Evolutionary conservation across 2,113 vertebrate genomes (phyloP), one percentile per base, ranked within the genome.

Genomic region (Illadopsis cleaveri): DNA sequence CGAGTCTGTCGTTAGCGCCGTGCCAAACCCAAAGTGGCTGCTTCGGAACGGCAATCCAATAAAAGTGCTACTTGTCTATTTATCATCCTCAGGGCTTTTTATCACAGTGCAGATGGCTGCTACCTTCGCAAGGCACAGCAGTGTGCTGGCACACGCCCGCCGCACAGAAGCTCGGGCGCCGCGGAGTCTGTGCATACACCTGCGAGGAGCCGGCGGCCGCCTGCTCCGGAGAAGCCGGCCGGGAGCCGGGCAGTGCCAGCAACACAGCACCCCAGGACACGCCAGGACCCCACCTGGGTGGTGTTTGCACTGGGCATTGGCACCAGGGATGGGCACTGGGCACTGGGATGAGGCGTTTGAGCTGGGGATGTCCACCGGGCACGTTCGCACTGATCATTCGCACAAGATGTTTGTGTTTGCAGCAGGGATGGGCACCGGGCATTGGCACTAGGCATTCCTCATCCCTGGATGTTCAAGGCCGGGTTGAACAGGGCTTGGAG

Each of bases 11-110:
- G 96, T 98, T 98, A 98, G 97, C 96, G 13, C 92, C 5, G 93
- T 93, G 98, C 98, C 98, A 98, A 98, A 98, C 97, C 97, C 97
- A 91, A 98, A 98, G 98, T 97, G 98, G 98, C 98, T 98, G 98
- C 97, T 98, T 96, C 96, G 77, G 61, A 96, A 89, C 98, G 92
- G 97, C 98, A 98, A 98, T 98, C 98, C 98, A 98, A 98, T 98
- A 98, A 98, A 98, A 97, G 98, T 90, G 96, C 97, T 97, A 95
- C 98, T 97, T 97, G 98, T 97, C 98, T 98, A 98, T 98, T 98
- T 98, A 98, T 98, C 98, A 98, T 98, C 98, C 98, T 97, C 97
- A 47, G 97, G 98, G 97, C 98, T 98, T 98, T 98, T 98, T 98
- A 98, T 98, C 98, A 97, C 97, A 93, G 97, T 94, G 97, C 98